A percentile compares a stretch with the other conserved stretches of the same genome.
phyloP scores from a whole-genome alignment of 2,888 invertebrate genomes.

The Pammene fasciana region DNA sequence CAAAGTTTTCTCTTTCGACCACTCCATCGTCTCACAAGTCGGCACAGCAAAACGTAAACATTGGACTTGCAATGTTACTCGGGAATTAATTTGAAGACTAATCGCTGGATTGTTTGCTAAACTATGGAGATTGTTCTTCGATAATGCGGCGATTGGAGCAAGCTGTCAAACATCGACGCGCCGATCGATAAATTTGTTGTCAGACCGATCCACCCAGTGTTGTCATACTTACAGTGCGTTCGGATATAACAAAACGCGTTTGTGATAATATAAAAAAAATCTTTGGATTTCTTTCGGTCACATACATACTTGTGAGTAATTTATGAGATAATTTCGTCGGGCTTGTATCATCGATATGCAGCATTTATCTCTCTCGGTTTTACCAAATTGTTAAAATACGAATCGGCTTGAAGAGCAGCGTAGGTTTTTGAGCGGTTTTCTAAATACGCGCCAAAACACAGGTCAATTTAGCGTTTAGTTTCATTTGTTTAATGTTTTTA shows the following conservation, averaged over 20 bases:
- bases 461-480: no score
- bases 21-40: constrained; percentile 65
- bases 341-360: no score
- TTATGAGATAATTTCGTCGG: no score
- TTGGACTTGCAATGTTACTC: constrained; percentile 48
- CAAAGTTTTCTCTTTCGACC: constrained; percentile 78
- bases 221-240: constrained; percentile 21
- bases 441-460: no score
- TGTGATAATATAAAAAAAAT: neutral
- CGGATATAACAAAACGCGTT: neutral
- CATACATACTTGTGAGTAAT: neutral
- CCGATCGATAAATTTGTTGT: constrained; percentile 47
- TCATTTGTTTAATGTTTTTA: no score
- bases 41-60: constrained; percentile 54
- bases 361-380: no score
- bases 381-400: no score
- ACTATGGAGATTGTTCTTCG: constrained; percentile 43
- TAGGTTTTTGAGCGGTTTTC: no score
- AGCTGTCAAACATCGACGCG: constrained; percentile 41
- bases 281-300: neutral
- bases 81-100: constrained; percentile 53
- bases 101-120: constrained; percentile 61
- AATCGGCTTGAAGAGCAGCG: no score
- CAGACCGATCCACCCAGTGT: constrained; percentile 41
- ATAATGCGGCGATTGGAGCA: constrained; percentile 1